Conservation (phyloP, 2,888 invertebrate species). For the Maniola hyperantus region DNA sequence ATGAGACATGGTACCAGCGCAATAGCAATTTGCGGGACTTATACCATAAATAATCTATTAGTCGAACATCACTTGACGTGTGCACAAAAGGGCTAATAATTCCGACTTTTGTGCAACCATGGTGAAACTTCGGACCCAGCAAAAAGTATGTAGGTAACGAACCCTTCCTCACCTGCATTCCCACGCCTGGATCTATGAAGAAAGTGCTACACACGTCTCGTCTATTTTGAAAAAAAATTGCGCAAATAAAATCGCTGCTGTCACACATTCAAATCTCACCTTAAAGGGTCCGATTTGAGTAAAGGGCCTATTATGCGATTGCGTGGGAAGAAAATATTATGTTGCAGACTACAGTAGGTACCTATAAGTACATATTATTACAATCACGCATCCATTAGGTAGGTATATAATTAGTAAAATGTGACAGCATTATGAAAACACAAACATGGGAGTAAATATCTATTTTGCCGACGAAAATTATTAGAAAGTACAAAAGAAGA, state of each 20-base stretch:
- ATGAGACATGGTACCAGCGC: too few species aligned
- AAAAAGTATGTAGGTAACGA: constrained; percentile 60
- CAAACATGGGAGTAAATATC: too few species aligned
- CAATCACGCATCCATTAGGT: not conserved
- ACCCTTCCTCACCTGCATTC: constrained; percentile 82
- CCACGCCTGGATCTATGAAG: constrained; percentile 67
- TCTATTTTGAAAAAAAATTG: constrained; percentile 60
- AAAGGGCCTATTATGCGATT: constrained; percentile 46
- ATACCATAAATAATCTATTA: constrained; percentile 81
- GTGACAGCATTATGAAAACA: too few species aligned
- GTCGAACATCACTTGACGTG: constrained; percentile 75
- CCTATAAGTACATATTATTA: not conserved
- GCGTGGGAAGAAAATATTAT: constrained; percentile 62
- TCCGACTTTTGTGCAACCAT: constrained; percentile 77
- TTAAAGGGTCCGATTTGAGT: constrained; percentile 67
- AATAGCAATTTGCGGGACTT: too few species aligned
- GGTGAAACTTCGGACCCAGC: constrained; percentile 52
- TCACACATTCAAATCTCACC: constrained; percentile 72
- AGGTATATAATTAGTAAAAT: not conserved
- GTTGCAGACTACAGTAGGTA: constrained; percentile 1
- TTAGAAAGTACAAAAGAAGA: too few species aligned
- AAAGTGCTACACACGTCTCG: constrained; percentile 65
- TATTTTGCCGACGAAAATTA: too few species aligned
- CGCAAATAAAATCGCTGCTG: constrained; percentile 73
- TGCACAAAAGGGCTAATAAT: constrained; percentile 69